Percentiles rank a stretch among this genome's conserved stretches.
phyloP scores from a whole-genome alignment of 2,113 vertebrate species.

The Eupsittula cactorum region DNA sequence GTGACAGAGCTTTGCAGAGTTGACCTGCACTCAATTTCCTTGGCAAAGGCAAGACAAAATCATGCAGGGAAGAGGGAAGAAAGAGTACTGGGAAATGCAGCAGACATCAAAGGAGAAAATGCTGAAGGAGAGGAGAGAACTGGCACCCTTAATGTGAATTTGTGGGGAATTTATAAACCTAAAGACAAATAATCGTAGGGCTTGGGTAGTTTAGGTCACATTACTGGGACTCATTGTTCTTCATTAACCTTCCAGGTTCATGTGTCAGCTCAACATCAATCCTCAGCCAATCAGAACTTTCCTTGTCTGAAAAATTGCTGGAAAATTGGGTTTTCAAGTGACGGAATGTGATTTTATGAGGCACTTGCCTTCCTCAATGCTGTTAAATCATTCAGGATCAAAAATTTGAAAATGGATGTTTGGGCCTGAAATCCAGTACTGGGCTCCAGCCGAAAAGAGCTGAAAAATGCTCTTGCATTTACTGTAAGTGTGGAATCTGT shows the following conservation, averaged over 20 bases:
- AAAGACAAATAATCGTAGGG: neutral
- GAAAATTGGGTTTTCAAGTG: slow-evolving; percentile 10
- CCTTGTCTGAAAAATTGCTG: neutral
- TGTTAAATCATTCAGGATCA: neutral
- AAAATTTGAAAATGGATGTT: neutral
- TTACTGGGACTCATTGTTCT: neutral
- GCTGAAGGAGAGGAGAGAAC: neutral
- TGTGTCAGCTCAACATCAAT: neutral
- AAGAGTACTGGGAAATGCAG: neutral
- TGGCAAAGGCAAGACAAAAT: neutral
- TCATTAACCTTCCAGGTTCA: slow-evolving; percentile 5
- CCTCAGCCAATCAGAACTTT: neutral
- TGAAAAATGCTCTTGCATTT: neutral
- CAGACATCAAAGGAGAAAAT: neutral
- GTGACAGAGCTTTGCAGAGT: neutral
- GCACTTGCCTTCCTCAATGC: neutral
- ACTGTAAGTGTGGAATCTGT: neutral
- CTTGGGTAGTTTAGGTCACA: neutral
- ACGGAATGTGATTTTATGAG: neutral
- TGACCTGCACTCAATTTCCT: accelerated
- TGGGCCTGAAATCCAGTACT: neutral
- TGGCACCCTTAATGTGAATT: neutral
- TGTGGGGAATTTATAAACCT: neutral
- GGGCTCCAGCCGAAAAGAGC: neutral
- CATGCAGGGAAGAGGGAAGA: neutral